These are phyloP conservation scores for Dreissena polymorpha DNA, from an alignment of 1,140 invertebrate species.

Conservation along the genomic window DNA sequence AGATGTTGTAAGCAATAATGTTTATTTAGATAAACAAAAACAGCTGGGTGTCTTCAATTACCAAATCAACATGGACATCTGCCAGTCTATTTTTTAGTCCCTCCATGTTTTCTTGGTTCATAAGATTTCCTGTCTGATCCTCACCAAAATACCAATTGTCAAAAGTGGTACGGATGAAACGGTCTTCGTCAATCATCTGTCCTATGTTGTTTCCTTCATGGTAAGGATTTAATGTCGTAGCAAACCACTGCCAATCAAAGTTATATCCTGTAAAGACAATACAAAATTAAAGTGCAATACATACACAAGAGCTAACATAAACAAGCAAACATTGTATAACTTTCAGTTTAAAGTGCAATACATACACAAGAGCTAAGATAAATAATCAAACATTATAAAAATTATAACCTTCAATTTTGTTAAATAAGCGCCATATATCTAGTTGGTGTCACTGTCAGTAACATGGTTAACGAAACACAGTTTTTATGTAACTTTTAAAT, in stretches of 20 bases:
- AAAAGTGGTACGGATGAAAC: constrained; percentile 89
- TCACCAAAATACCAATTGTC: constrained; percentile 92
- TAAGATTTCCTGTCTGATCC: constrained; percentile 92
- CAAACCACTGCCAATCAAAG: constrained; percentile 89
- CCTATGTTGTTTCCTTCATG: constrained; percentile 90
- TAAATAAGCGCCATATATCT: no score
- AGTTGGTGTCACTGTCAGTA: no score
- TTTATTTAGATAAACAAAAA: constrained; percentile 4
- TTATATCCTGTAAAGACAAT: not conserved
- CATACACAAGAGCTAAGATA: no score
- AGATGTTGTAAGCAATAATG: not conserved
- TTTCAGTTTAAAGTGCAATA: no score
- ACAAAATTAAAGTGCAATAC: not conserved
- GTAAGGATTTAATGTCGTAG: constrained; percentile 93
- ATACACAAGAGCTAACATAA: not conserved
- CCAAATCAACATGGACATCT: constrained; percentile 72
- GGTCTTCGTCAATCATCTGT: constrained; percentile 89
- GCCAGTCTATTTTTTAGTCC: constrained; percentile 81
- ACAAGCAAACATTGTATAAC: not conserved
- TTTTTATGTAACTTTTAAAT: no score
- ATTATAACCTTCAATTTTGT: no score
- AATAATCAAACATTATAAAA: no score
- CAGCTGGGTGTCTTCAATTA: constrained; percentile 52
- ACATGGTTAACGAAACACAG: no score
- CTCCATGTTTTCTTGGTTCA: constrained; percentile 84